Conservation (phyloP, 2,113 vertebrate species). For the Malurus alboscapulatus region DNA sequence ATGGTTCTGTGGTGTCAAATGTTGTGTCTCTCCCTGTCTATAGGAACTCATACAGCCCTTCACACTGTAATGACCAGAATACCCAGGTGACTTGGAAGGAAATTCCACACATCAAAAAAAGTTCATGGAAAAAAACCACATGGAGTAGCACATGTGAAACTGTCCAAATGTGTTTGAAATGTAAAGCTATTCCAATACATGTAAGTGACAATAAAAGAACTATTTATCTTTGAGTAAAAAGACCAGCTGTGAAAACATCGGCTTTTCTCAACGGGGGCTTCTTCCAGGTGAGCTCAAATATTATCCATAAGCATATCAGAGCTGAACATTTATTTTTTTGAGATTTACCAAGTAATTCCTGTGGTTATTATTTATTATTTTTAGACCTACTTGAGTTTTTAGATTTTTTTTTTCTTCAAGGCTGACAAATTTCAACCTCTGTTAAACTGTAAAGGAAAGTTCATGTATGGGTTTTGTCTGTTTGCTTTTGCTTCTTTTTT, state of each 20-base stretch:
- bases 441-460: background rate
- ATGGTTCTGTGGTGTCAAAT: background rate
- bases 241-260: conserved; percentile 36
- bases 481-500: background rate
- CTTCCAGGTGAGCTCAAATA: conserved; percentile 52
- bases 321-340: conserved; percentile 36
- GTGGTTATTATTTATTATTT: conserved; percentile 46
- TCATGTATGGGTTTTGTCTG: accelerated
- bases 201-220: conserved; percentile 39
- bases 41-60: background rate
- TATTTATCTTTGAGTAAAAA: conserved; percentile 39
- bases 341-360: conserved; percentile 31
- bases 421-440: background rate
- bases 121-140: accelerated
- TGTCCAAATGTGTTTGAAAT: conserved; percentile 21
- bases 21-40: background rate
- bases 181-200: conserved; percentile 15
- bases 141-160: background rate
- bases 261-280: conserved; percentile 11
- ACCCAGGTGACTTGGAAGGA: background rate
- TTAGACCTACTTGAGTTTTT: background rate
- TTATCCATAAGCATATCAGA: conserved; percentile 22
- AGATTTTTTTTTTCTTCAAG: background rate
- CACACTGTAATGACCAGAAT: background rate
- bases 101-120: conserved; percentile 7